phyloP scores from a whole-genome alignment of 2,113 vertebrate genomes.

The Ophiodon elongatus region DNA sequence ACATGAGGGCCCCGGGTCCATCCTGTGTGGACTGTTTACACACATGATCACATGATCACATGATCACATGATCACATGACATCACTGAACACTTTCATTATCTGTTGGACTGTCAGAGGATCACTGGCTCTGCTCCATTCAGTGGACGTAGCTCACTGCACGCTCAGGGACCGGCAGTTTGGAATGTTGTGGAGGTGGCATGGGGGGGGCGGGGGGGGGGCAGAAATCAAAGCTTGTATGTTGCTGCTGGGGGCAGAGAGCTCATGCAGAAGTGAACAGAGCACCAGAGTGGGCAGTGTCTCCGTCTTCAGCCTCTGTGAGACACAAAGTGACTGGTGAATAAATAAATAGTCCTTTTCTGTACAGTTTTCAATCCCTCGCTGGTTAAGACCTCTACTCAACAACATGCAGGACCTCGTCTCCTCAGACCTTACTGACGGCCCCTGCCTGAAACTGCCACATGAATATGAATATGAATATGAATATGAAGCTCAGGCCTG shows the following conservation, averaged over 20 bases:
- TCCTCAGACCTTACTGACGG: no score
- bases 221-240: constrained; percentile 4
- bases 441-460: no score
- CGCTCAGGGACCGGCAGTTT: constrained; percentile 9
- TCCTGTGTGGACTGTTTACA: constrained; percentile 14
- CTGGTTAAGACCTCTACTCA: background rate
- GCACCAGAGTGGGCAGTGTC: background rate
- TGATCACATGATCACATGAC: constrained; percentile 43
- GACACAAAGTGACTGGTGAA: constrained; percentile 25
- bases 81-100: constrained; percentile 39
- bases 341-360: constrained; percentile 44
- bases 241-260: background rate
- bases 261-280: background rate
- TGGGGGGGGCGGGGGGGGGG: no score
- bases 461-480: no score
- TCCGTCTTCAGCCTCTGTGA: constrained; percentile 9
- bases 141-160: background rate
- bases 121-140: background rate
- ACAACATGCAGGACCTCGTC: constrained; percentile 59
- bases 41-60: no score
- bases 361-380: constrained; percentile 31
- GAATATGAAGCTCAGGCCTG: no score
- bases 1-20: background rate
- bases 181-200: constrained; percentile 72
- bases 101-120: constrained; percentile 60